Conservation (phyloP, 2,113 vertebrate genomes). For the Pica pica region DNA sequence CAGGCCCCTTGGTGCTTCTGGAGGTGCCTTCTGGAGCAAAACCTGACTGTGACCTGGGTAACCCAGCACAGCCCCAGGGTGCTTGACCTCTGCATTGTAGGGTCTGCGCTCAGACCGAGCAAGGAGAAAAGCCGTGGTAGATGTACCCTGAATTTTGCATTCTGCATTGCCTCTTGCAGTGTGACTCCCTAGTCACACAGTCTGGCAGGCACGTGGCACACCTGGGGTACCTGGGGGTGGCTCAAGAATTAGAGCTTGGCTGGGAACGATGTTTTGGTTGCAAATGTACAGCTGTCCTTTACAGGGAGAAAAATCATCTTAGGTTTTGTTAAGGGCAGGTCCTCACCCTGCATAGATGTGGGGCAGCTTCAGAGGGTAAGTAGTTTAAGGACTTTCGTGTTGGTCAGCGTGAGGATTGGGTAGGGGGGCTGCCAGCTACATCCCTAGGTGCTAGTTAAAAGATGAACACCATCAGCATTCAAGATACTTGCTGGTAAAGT, state of each 20-base stretch:
- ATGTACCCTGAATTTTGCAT: fast-evolving
- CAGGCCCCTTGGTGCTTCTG: background rate
- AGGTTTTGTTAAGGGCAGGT: background rate
- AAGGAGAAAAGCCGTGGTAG: background rate
- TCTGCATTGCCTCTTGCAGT: background rate
- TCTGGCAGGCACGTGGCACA: background rate
- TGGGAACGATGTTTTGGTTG: background rate
- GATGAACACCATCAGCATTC: background rate
- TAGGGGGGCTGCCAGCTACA: background rate
- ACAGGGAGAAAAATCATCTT: background rate
- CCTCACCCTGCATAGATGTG: background rate
- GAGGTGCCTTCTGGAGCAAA: background rate
- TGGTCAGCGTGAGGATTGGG: fast-evolving
- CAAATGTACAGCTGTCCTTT: background rate
- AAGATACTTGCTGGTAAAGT: background rate
- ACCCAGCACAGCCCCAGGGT: background rate
- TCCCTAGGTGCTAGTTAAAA: background rate
- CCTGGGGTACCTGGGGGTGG: background rate
- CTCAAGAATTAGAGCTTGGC: background rate
- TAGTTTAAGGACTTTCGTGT: background rate
- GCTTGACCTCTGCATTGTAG: background rate
- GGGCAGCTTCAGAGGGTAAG: background rate
- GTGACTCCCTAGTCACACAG: background rate
- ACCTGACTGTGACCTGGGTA: background rate
- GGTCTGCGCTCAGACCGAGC: fast-evolving